Evolutionary conservation across 2,888 invertebrate species (phyloP), one percentile per base, ranked within the genome.

Genomic region (Drosophila mulleri): DNA sequence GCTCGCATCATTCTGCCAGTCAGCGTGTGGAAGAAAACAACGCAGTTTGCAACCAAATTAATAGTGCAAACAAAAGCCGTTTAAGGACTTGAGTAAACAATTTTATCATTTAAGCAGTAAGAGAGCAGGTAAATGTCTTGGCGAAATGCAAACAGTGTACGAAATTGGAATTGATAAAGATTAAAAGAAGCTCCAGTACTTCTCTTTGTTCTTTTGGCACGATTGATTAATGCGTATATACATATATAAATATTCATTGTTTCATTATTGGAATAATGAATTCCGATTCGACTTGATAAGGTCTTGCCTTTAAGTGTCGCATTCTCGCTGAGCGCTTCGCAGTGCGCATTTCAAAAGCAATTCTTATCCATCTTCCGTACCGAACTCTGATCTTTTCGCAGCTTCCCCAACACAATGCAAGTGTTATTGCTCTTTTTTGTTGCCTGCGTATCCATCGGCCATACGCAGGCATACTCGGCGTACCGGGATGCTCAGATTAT

Each of bases 401-500:
- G 39, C 16, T 54, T 20, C 39, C 32, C 9, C 23, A 20, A 78
- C 18, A 20, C 18, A 26, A 81, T 81, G 85, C 47, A 66, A n/a
- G 2, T 47, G 35, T 14, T 50, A 14, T 35, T 80, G 48, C 35
- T 75, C 6, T 58, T 68, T 41, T 35, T 71, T 18, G 18, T 79
- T 50, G 67, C 53, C 63, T 60, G 73, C 37, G 18, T 53, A 14
- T 69, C 47, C 42, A 12, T 71, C 20, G 35, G 23, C 12, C 18
- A 65, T 7, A 20, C 54, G 14, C 67, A 66, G 26, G 81, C 76
- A 2, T 92, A 92, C 58, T 92, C 92, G 14, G 82, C 91, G 0
- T 56, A 72, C 0, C 72, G 76, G 63, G 92, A 92, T 82, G 87
- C 80, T 0, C 77, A 72, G 11, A 59, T 90, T 23, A 90, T 91